phyloP scores from a whole-genome alignment of 2,888 invertebrate genomes.

The Meta bourneti region DNA sequence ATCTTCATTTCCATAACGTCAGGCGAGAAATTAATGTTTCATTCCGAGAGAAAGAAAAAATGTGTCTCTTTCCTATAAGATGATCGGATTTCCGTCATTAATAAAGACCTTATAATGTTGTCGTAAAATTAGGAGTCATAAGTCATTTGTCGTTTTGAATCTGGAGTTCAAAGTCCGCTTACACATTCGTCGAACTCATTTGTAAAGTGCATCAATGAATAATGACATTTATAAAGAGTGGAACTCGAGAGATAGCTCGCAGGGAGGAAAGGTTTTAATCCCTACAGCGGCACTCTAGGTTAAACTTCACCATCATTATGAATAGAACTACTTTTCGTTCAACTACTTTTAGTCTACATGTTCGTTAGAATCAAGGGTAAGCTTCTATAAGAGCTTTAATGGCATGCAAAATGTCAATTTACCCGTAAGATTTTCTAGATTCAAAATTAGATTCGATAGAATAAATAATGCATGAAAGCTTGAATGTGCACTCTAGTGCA shows the following conservation, averaged over 20 bases:
- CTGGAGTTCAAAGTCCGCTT: constrained; percentile 9
- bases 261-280: background rate
- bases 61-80: constrained; percentile 63
- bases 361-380: background rate
- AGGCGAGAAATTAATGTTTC: constrained; percentile 70
- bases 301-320: background rate
- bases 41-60: constrained; percentile 49
- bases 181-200: constrained; percentile 33
- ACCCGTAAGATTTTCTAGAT: background rate
- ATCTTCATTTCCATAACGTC: constrained; percentile 73
- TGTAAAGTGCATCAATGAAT: constrained; percentile 44
- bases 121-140: constrained; percentile 69
- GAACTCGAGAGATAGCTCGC: background rate
- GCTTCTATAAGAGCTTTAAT: background rate
- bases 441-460: background rate
- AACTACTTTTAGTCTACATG: no score
- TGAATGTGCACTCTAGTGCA: no score
- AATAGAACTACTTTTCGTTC: background rate
- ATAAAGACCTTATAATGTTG: constrained; percentile 74
- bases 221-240: background rate
- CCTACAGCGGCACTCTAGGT: background rate
- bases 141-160: constrained; percentile 65
- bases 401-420: background rate
- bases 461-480: no score
- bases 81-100: constrained; percentile 73